Evolutionary conservation across 2,113 vertebrate genomes (phyloP), one percentile per base, ranked within the genome.

Genomic region (Mormoops blainvillei): DNA sequence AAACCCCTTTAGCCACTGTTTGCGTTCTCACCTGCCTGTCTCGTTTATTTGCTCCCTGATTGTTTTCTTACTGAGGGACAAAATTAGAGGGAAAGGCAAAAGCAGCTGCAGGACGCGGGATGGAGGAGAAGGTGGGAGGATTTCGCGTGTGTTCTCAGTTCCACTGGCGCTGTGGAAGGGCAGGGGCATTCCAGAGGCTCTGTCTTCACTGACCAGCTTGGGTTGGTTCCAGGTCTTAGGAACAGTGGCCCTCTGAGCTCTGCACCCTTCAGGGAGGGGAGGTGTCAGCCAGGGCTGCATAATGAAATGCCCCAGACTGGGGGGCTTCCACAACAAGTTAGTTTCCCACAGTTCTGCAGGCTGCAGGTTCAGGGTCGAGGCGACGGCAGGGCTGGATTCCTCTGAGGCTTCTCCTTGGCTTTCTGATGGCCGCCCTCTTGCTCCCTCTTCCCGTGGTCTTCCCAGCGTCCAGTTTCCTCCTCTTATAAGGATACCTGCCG

Each of bases 121-220:
- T 13, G 58, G 31, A 24, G 56, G 43, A 45, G 43, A 50, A 89
- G 90, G 41, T 56, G 52, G 67, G 65, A 50, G 50, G 28, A 33
- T 28, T 74, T 1, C 13, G 81, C 18, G 6, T 3, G 2, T 1
- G 5, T 12, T 68, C n/a, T 56, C 63, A 18, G 41, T 33, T 54
- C 41, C 24, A 11, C 45, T 28, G 36, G 31, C 14, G 11, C 41
- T n/a, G n/a, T 0, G 0, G 2, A 10, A 48, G 43, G 0, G 1
- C 5, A 43, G 48, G 48, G n/a, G 33, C 22, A 15, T 48, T 70
- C 19, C 20, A 26, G 76, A 87, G 26, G 16, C 22, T 6, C 61
- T 7, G 7, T 74, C 70, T 78, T 90, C 76, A 70, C 50, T 50
- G 74, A n/a, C 24, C 54, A n/a, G 33, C 28, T 43, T 5, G 26